phyloP scores from a whole-genome alignment of 2,113 vertebrate genomes.

The Holacanthus passer region DNA sequence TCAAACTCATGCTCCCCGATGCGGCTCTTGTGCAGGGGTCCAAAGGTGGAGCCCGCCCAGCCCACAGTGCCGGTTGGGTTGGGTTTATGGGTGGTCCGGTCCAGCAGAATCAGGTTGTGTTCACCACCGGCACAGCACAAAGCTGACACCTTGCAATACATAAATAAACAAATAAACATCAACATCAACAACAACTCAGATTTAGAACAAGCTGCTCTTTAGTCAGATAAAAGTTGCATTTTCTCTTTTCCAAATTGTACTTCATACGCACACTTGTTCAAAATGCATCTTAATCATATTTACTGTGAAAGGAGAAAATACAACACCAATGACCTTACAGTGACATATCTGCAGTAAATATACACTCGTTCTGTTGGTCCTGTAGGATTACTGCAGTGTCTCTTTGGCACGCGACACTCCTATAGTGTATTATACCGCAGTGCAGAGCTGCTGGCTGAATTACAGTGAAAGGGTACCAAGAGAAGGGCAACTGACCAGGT shows the following conservation, averaged over 20 bases:
- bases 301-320: background rate
- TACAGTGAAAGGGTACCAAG: constrained; percentile 1
- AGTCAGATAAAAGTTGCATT: background rate
- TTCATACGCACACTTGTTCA: background rate
- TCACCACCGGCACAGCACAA: constrained; percentile 90
- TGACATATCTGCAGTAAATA: constrained; percentile 15
- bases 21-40: constrained; percentile 95
- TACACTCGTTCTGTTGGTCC: constrained; percentile 25
- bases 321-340: constrained; percentile 11
- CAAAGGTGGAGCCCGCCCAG: constrained; percentile 95
- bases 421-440: constrained; percentile 49
- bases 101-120: constrained; percentile 93
- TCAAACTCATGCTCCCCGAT: constrained; percentile 96
- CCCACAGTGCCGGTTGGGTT: constrained; percentile 89
- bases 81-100: constrained; percentile 88
- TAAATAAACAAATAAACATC: background rate
- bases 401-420: constrained; percentile 19
- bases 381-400: constrained; percentile 45
- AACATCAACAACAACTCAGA: too few species aligned
- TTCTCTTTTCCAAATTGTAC: background rate
- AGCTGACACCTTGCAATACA: constrained; percentile 87
- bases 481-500: constrained; percentile 30
- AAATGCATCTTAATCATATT: background rate
- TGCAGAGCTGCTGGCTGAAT: constrained; percentile 46
- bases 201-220: background rate